Base-by-base conservation (phyloP, 2,797 vertebrate genomes). In the Silurus aristotelis region DNA sequence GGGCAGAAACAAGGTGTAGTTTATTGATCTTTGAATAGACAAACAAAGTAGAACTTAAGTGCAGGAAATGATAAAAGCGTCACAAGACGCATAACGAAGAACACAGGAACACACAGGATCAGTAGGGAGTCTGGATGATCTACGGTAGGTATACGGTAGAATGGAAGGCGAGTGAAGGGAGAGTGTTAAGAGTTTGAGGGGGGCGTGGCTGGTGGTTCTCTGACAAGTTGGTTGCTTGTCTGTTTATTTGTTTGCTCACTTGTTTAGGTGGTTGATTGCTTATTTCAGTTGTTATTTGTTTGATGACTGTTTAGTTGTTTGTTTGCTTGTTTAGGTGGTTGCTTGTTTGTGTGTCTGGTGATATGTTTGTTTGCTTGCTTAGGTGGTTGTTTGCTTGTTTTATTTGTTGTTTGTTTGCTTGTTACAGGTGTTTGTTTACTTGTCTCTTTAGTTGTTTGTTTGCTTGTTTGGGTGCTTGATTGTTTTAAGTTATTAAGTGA, bases 381-480 rank as follows among this genome's bases (percentile, higher is more conserved):
- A 22, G 22, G 5, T 64, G 10, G 12, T 10, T n/a, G 22, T 1
- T 64, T 64, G 8, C 0, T 64, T n/a, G 58, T 7, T 60, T 60
- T 17, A 19, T 20, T 25, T 6, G 0, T 0, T 25, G 63, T 6
- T 25, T 66, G n/a, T 67, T 27, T 6, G 25, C 6, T 17, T 31
- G 27, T 15, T 15, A 38, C 10, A 5, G 5, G 2, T 15, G 1
- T 2, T 6, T 27, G 25, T 2, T 14, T 31, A 27, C 0, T 67
- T 67, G 4, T 0, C 5, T 6, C 0, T 2, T 3, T 3, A 0
- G 15, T 31, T 14, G 25, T 15, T 67, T 27, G 13, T 31, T 67
- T 67, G 25, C 17, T 66, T 27, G 27, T 12, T 12, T 15, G 13
- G 25, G 0, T 66, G 3, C 6, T 67, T 27, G 5, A 0, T 67